Percentiles rank a stretch among this genome's conserved stretches.
These are phyloP conservation scores for Corythaeola cristata DNA, from an alignment of 2,113 vertebrate species.

Conservation along the genomic window DNA sequence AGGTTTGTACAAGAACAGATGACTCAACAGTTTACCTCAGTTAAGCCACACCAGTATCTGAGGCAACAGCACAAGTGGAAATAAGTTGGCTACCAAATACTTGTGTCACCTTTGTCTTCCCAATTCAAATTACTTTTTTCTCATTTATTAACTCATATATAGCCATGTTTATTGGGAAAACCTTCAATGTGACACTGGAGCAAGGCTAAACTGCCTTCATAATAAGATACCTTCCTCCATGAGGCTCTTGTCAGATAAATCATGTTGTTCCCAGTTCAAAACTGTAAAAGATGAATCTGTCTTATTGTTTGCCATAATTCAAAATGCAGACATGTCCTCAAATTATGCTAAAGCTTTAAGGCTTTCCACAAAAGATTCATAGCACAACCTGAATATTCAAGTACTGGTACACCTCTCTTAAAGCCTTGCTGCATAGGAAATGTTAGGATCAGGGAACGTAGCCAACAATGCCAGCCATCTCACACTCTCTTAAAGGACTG, in stretches of 20 bases:
- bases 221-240: not conserved
- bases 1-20: not conserved
- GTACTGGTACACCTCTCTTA: not conserved
- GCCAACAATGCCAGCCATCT: slow-evolving; percentile 15
- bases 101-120: not conserved
- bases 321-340: not conserved
- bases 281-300: not conserved
- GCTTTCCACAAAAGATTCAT: not conserved
- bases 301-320: not conserved
- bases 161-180: not conserved
- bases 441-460: not conserved
- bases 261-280: not conserved
- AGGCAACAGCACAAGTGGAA: not conserved
- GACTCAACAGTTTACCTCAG: not conserved
- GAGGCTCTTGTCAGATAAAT: slow-evolving; percentile 7
- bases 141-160: not conserved
- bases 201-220: not conserved
- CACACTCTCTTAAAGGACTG: not conserved
- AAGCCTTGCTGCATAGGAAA: not conserved
- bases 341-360: not conserved
- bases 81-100: not conserved
- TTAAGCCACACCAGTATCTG: not conserved
- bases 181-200: not conserved
- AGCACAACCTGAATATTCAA: slow-evolving; percentile 4
- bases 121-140: not conserved